phyloP scores from a whole-genome alignment of 2,888 invertebrate genomes.

The Mechanitis mazaeus region DNA sequence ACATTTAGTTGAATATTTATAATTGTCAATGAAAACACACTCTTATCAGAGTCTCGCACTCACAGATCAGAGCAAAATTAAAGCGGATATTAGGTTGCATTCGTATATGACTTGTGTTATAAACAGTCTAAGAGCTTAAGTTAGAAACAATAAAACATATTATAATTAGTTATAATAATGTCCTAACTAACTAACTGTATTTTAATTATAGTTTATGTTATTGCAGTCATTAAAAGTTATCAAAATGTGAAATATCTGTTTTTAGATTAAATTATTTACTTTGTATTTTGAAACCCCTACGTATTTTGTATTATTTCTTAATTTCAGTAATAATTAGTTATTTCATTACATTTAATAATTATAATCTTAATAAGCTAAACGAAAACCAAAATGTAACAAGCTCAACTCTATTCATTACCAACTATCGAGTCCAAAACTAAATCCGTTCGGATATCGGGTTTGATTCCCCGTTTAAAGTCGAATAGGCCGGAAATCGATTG shows the following conservation, averaged over 20 bases:
- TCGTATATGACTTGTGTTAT: slow-evolving; percentile 3
- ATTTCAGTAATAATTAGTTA: no score
- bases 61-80: slow-evolving; percentile 31
- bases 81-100: slow-evolving; percentile 23
- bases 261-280: no score
- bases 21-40: slow-evolving; percentile 24
- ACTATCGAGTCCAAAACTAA: slow-evolving; percentile 67
- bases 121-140: slow-evolving; percentile 2
- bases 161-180: background rate
- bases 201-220: no score
- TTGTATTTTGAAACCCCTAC: no score
- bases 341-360: no score
- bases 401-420: slow-evolving; percentile 59
- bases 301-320: no score
- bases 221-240: no score
- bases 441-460: slow-evolving; percentile 69
- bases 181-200: no score
- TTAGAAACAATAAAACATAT: slow-evolving; percentile 18
- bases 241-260: no score
- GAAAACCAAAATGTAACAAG: slow-evolving; percentile 29
- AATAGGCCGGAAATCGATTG: slow-evolving; percentile 77
- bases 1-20: background rate
- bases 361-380: slow-evolving; percentile 15
- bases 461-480: slow-evolving; percentile 75
- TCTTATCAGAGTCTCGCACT: slow-evolving; percentile 50